Evolutionary conservation across 2,797 vertebrate species (phyloP).

Genomic region (Ctenopoma kingsleyae): DNA sequence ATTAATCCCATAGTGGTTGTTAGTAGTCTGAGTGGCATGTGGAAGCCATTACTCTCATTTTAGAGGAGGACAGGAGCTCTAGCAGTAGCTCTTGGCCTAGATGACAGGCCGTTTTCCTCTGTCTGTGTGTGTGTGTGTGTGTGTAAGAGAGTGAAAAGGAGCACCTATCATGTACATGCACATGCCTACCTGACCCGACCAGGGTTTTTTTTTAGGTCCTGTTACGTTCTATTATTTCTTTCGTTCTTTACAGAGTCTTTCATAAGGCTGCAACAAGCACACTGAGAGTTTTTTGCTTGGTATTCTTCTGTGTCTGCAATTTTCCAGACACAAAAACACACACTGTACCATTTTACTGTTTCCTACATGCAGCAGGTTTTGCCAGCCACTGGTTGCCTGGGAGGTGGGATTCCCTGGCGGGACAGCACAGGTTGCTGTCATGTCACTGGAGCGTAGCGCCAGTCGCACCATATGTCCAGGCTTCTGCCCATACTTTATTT

Average conservation of each 20-base stretch:
- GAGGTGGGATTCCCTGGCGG: constrained; percentile 81
- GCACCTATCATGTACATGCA: constrained; percentile 45
- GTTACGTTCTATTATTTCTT: constrained; percentile 42
- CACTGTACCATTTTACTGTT: constrained; percentile 55
- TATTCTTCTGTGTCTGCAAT: constrained; percentile 11
- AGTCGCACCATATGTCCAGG: constrained; percentile 86
- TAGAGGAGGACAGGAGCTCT: constrained; percentile 74
- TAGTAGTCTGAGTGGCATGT: constrained; percentile 83
- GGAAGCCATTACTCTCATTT: constrained; percentile 85
- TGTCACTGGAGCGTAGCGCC: constrained; percentile 80
- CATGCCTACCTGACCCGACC: constrained; percentile 58
- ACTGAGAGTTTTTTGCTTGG: constrained; percentile 18
- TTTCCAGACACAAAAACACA: constrained; percentile 39
- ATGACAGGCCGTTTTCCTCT: constrained; percentile 54
- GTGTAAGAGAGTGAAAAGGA: constrained; percentile 29
- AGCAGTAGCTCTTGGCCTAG: constrained; percentile 64
- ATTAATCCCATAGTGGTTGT: constrained; percentile 80
- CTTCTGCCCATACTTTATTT: constrained; percentile 84
- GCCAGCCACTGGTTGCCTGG: constrained; percentile 65
- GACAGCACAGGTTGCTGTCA: constrained; percentile 85
- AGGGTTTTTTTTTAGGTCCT: constrained; percentile 45
- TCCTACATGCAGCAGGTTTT: constrained; percentile 54
- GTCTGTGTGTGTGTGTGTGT: constrained; percentile 46
- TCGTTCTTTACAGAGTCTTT: constrained; percentile 27
- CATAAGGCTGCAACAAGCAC: constrained; percentile 20